phyloP scores from a whole-genome alignment of 1,140 invertebrate species.

The Scaptomyza pallida region DNA sequence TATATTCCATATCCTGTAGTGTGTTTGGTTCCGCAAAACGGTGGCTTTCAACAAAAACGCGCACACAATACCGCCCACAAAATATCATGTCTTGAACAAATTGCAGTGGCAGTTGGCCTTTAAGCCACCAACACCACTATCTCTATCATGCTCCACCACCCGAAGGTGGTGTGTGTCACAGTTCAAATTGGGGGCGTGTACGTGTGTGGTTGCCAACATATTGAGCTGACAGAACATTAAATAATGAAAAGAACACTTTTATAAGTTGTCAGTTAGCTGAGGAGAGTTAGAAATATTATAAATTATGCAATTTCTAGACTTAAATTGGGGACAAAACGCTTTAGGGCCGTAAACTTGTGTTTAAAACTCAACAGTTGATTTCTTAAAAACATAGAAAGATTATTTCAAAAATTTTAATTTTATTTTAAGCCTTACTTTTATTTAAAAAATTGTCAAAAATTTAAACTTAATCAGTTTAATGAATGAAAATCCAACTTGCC shows the following conservation, averaged over 20 bases:
- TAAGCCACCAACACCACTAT: slow-evolving; percentile 28
- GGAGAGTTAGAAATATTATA: no score
- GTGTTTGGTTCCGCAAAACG: slow-evolving; percentile 52
- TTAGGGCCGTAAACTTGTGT: no score
- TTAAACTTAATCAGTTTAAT: no score
- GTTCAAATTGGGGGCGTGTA: slow-evolving; percentile 11
- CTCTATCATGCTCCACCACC: neutral
- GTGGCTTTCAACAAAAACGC: slow-evolving; percentile 25
- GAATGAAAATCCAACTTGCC: no score
- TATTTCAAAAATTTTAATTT: no score
- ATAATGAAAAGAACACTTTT: neutral
- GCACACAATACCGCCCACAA: slow-evolving; percentile 24
- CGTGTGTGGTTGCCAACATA: neutral
- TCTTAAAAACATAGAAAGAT: no score
- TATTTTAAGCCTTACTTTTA: no score
- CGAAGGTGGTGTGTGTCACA: slow-evolving; percentile 1
- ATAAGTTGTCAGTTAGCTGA: no score
- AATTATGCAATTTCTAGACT: no score
- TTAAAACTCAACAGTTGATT: no score
- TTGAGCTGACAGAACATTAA: neutral
- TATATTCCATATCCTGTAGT: slow-evolving; percentile 65
- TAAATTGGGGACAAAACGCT: no score
- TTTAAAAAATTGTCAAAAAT: no score
- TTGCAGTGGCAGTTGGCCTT: slow-evolving; percentile 72
- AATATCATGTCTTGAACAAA: slow-evolving; percentile 48